These are phyloP conservation scores for Dexiosoma caninum DNA, from an alignment of 2,888 invertebrate species.

Conservation along the genomic window DNA sequence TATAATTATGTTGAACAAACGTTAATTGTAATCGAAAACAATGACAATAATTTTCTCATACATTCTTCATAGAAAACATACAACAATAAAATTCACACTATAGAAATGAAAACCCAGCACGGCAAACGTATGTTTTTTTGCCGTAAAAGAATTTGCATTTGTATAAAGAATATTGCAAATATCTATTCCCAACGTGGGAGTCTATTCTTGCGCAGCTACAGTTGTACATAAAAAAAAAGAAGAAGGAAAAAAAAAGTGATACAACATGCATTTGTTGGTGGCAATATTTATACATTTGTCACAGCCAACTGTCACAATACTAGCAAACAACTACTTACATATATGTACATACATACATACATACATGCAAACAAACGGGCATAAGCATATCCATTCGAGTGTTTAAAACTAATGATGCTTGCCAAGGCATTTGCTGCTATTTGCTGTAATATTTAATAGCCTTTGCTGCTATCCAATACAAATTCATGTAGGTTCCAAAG, in stretches of 20 bases:
- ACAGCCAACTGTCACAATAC: slow-evolving; percentile 40
- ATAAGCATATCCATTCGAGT: not conserved
- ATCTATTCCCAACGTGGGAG: slow-evolving; percentile 59
- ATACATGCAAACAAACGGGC: not conserved
- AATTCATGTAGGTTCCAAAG: too few relatives aligned
- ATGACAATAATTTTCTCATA: slow-evolving; percentile 63
- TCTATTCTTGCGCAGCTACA: slow-evolving; percentile 36
- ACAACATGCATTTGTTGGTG: slow-evolving; percentile 42
- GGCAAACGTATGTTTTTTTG: not conserved
- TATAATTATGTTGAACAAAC: slow-evolving; percentile 58
- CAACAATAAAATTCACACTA: slow-evolving; percentile 26
- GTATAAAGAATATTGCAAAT: slow-evolving; percentile 52
- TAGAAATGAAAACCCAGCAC: slow-evolving; percentile 8
- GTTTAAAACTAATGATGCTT: slow-evolving; percentile 48
- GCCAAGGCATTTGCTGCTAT: slow-evolving; percentile 47
- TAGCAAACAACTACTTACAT: too few relatives aligned
- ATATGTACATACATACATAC: not conserved
- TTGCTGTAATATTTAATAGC: slow-evolving; percentile 50
- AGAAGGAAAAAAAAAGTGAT: not conserved
- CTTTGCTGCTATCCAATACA: slow-evolving; percentile 23
- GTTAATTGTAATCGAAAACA: slow-evolving; percentile 60
- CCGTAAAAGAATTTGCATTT: not conserved
- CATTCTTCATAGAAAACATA: slow-evolving; percentile 56
- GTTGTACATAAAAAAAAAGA: not conserved
- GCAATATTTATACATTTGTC: slow-evolving; percentile 59